Evolutionary conservation across 2,113 vertebrate species (phyloP), one percentile per base, ranked within the genome.

Genomic region (Lagopus muta): DNA sequence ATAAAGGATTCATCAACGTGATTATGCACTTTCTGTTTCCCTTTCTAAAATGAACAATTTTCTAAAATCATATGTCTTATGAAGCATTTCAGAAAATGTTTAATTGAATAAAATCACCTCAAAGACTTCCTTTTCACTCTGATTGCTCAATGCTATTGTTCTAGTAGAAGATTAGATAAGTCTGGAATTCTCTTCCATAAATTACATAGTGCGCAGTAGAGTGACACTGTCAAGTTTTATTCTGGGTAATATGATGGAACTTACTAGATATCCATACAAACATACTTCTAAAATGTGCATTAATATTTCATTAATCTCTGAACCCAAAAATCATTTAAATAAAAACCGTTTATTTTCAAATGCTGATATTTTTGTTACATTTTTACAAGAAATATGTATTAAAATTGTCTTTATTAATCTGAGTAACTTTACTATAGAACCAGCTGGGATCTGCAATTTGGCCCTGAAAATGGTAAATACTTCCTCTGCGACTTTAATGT

Each of bases 401-500:
- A 21, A 1, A 7, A 32, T 77, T 92, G 50, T 76, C 19, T 55
- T 48, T 82, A 13, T 75, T 69, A 48, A 71, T 81, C 16, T 65
- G 32, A 77, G 60, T 57, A 32, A 28, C 72, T 74, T 61, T 71
- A 21, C 67, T 24, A 11, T 80, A 99, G 98, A 97, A 86, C 98
- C 98, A 55, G 97, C 98, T 66, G 97, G 97, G 48, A 90, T 99
- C 72, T 98, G 97, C 16, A 96, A 94, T 74, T 97, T 99, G 84
- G 94, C 65, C 43, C 47, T 98, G 89, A 97, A 92, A 92, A 57
- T 82, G 66, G 72, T 97, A 57, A 98, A 98, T 96, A 95, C 97
- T 58, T 98, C 98, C 7, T 98, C 98, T 78, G 97, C 96, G 20
- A 95, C 94, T 60, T 90, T 99, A 88, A 94, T 62, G n/a, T 99